A percentile compares a stretch with the other conserved stretches of the same genome.
Evolutionary conservation across 2,888 invertebrate species (phyloP).

Genomic region (Pristionchus fissidentatus): DNA sequence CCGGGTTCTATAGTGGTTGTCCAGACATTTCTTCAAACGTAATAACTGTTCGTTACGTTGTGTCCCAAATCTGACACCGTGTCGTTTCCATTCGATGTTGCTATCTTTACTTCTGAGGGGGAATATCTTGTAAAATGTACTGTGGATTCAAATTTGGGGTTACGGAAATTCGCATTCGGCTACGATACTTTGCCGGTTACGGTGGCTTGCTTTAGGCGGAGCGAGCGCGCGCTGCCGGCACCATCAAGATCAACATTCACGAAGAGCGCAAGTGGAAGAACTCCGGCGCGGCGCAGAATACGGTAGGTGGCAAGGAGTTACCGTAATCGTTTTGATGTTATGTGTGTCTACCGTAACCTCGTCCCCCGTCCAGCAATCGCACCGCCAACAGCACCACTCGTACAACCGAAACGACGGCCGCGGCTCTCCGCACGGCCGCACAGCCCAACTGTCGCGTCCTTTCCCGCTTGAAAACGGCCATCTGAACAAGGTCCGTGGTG

Average conservation of each 20-base stretch:
- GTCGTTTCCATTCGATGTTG: too few species aligned
- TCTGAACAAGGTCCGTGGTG: conserved; percentile 15
- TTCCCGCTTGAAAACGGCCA: conserved; percentile 17
- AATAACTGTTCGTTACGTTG: too few species aligned
- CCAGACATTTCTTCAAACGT: too few species aligned
- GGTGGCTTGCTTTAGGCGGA: too few species aligned
- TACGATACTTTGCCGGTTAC: too few species aligned
- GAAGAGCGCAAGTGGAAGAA: conserved; percentile 45
- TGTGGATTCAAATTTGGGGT: too few species aligned
- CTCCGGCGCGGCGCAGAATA: neutral
- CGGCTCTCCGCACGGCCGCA: neutral
- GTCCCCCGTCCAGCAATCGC: neutral
- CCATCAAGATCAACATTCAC: conserved; percentile 46
- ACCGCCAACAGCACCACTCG: neutral
- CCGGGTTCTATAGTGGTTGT: too few species aligned
- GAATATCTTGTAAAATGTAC: too few species aligned
- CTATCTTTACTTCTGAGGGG: too few species aligned
- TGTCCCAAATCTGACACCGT: too few species aligned
- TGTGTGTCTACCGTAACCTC: conserved; percentile 21
- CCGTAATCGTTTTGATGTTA: neutral
- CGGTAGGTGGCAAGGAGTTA: conserved; percentile 8
- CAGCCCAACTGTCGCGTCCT: neutral
- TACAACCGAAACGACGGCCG: neutral
- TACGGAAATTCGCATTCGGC: too few species aligned
- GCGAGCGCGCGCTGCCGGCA: neutral